Evolutionary conservation across 2,113 vertebrate genomes (phyloP), one percentile per base, ranked within the genome.

Genomic region (Cyprinodon brontotheroides): DNA sequence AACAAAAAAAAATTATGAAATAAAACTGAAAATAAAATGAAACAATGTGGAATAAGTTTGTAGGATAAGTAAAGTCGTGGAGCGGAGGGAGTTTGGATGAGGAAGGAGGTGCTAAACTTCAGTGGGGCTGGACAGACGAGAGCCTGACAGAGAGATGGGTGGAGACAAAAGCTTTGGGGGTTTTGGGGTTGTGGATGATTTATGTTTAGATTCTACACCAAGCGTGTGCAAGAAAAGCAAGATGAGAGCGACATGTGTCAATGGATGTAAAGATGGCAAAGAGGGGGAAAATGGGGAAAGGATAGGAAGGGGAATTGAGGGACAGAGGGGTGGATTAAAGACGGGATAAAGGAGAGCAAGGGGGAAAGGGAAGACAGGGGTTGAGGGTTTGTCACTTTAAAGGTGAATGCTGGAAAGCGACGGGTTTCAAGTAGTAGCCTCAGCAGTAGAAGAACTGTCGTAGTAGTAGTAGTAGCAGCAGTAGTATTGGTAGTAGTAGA

Each of bases 311-410:
- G 69, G 37, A 70, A 72, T 11, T 62, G 38, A 60, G 20, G 83
- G 69, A 45, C 65, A 81, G 64, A 68, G 53, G 82, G 72, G 66
- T 68, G 84, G 86, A 73, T 80, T 40, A 45, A 79, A 78, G 79
- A 77, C 57, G 69, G 87, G 80, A 70, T 20, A 83, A 68, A 77
- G 82, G 82, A 80, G 11, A 87, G 79, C 74, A 70, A 80, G 80
- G 75, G 57, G 82, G 79, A 84, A 61, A 90, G 78, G 86, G 81
- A 84, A 88, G 87, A 92, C 81, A 92, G 84, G 89, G 89, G 81
- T 82, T 88, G 90, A 86, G 87, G 85, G 87, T 82, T 93, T 65
- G 89, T 95, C 93, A 94, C 91, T 94, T 89, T 81, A 81, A 88
- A 93, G 86, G 88, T 75, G 71, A 91, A 92, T 90, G 92, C 87